Evolutionary conservation across 2,113 vertebrate species (phyloP).

Genomic region (Nannospalax galili): DNA sequence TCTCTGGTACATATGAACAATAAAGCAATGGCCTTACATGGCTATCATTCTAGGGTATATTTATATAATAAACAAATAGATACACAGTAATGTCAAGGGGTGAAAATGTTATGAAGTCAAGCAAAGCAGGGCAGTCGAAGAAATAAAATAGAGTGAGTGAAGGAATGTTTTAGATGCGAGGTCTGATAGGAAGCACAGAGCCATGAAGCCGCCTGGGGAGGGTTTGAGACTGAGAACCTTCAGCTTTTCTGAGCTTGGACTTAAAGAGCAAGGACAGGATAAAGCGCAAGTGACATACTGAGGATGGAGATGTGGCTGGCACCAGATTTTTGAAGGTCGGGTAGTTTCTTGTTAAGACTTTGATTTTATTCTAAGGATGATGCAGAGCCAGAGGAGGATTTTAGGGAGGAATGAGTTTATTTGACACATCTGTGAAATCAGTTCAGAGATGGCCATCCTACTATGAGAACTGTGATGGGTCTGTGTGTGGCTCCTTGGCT

Average conservation of each 20-base stretch:
- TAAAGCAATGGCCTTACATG: not conserved
- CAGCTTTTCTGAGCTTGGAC: not conserved
- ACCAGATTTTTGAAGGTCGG: not conserved
- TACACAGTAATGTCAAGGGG: not conserved
- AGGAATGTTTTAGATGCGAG: not conserved
- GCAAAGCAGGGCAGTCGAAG: not conserved
- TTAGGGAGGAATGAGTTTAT: not conserved
- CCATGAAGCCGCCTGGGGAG: not conserved
- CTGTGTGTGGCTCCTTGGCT: not conserved
- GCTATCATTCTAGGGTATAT: not conserved
- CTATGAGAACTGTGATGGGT: not conserved
- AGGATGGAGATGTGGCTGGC: rapidly evolving
- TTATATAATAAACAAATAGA: not conserved
- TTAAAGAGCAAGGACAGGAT: not conserved
- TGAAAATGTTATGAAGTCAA: not conserved
- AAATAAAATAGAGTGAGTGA: not conserved
- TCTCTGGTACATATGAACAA: not conserved
- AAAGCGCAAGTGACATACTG: not conserved
- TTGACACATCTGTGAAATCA: not conserved
- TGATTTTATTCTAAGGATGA: not conserved
- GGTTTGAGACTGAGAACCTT: not conserved
- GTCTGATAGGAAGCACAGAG: not conserved
- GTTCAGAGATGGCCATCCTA: not conserved
- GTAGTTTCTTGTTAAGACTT: not conserved
- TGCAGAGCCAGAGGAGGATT: not conserved